Evolutionary conservation across 2,888 invertebrate genomes (phyloP), one percentile per base, ranked within the genome.

Genomic region (Coleophora deauratella): DNA sequence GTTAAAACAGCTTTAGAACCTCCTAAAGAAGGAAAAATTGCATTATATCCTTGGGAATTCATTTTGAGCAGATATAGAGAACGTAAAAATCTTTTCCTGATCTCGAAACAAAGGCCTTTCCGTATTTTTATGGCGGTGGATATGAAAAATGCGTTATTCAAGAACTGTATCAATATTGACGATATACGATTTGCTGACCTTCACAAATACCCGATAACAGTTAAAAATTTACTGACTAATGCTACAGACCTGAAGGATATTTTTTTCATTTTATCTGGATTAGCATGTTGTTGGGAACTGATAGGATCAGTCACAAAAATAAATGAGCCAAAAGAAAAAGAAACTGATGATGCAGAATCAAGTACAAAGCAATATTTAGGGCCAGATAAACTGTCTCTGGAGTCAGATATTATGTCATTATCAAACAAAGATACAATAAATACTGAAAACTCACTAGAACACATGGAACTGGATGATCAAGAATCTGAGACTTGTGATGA

Each of bases 181-280:
- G 58, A 70, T 41, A 80, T 85, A 46, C 48, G 62, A 42, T 67
- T 66, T 53, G 65, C 66, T 32, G 74, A 79, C 40, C 52, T 80
- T 32, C 42, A 68, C 36, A 73, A 73, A 45, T 84, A 77, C 58
- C 84, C 82, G 10, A 41, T 57, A 40, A 71, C 72, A 28, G 65
- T 85, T n/a, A 74, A 62, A 64, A 75, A 79, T 45, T 60, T 86
- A 50, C 53, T 80, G 8, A 71, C 62, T 11, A 73, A 75, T 54
- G 69, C 66, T 28, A 61, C 53, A n/a, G 61, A 68, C 42, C 47
- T 67, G 38, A 69, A 73, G 50, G 75, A 80, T 38, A 69, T 66
- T 43, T 77, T 81, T 59, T 79, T 77, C 51, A 78, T 86, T 54
- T 60, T 86, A 51, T 62, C 62, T 51, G 86, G 86, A n/a, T 60